A percentile compares a stretch with the other conserved stretches of the same genome.
These are phyloP conservation scores for Sphecodes monilicornis DNA, from an alignment of 2,888 invertebrate genomes.

Conservation along the genomic window DNA sequence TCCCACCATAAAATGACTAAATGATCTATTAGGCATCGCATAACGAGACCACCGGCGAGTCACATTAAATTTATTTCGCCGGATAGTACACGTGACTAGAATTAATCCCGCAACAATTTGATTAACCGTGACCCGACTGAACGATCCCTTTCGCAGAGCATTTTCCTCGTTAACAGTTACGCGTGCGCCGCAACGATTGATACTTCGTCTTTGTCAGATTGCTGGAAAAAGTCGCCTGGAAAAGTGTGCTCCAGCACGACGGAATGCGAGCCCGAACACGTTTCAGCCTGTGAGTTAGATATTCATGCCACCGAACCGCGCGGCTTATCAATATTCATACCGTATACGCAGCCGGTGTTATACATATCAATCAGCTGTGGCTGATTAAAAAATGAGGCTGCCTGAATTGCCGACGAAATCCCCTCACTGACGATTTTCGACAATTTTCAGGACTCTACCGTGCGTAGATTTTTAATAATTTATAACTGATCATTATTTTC, in stretches of 20 bases:
- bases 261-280: slow-evolving; percentile 42
- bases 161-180: slow-evolving; percentile 10
- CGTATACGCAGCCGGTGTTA: slow-evolving; percentile 47
- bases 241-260: slow-evolving; percentile 13
- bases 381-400: slow-evolving; percentile 56
- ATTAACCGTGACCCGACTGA: slow-evolving; percentile 23
- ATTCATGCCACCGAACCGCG: slow-evolving; percentile 52
- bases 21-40: not conserved
- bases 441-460: slow-evolving; percentile 7
- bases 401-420: slow-evolving; percentile 41
- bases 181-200: not conserved
- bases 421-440: slow-evolving; percentile 40
- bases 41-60: not conserved
- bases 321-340: slow-evolving; percentile 69
- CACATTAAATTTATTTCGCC: slow-evolving; percentile 42
- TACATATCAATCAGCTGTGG: slow-evolving; percentile 63
- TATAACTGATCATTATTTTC: not conserved
- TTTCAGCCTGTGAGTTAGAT: slow-evolving; percentile 34
- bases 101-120: slow-evolving; percentile 41
- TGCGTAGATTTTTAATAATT: slow-evolving; percentile 42
- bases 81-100: slow-evolving; percentile 37
- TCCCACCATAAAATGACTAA: slow-evolving; percentile 8
- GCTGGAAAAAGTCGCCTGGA: slow-evolving; percentile 31
- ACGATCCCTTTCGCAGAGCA: slow-evolving; percentile 25
- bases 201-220: slow-evolving; percentile 8